A percentile compares a stretch with the other conserved stretches of the same genome.
These are phyloP conservation scores for Ericerus pela DNA, from an alignment of 1,140 invertebrate genomes.

Conservation along the genomic window DNA sequence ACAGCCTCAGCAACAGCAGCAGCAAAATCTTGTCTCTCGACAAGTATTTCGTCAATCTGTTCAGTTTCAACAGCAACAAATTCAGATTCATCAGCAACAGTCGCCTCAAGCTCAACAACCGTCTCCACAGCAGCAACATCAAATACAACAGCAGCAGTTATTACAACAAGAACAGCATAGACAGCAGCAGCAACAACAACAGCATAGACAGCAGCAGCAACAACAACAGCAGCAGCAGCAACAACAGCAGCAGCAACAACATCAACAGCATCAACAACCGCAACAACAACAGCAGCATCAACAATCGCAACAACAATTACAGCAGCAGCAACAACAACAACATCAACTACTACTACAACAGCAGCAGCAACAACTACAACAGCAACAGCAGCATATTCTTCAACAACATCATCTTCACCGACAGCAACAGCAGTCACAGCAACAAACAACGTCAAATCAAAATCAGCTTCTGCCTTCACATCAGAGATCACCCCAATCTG, in stretches of 20 bases:
- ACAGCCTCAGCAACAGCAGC: slow-evolving; percentile 16
- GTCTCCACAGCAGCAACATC: no score
- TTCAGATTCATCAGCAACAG: no score
- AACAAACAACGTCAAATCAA: slow-evolving; percentile 19
- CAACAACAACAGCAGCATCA: slow-evolving; percentile 15
- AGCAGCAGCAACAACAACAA: slow-evolving; percentile 23
- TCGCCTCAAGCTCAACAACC: no score
- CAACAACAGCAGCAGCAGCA: slow-evolving; percentile 23
- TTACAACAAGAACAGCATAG: no score
- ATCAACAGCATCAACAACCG: slow-evolving; percentile 24
- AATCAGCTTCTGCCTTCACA: slow-evolving; percentile 26
- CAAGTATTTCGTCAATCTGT: no score
- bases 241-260: slow-evolving; percentile 19
- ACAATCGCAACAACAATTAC: slow-evolving; percentile 17
- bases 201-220: slow-evolving; percentile 17
- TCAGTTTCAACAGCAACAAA: no score
- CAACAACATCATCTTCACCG: slow-evolving; percentile 19
- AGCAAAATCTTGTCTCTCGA: no score
- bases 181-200: slow-evolving; percentile 18
- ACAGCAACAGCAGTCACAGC: slow-evolving; percentile 21
- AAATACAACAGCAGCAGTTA: no score
- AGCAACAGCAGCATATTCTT: neutral
- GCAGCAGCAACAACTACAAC: slow-evolving; percentile 22
- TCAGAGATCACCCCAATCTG: slow-evolving; percentile 24
- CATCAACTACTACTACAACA: slow-evolving; percentile 16